These are phyloP conservation scores for Chelonia mydas DNA, from an alignment of 2,797 vertebrate species.

Conservation along the genomic window DNA sequence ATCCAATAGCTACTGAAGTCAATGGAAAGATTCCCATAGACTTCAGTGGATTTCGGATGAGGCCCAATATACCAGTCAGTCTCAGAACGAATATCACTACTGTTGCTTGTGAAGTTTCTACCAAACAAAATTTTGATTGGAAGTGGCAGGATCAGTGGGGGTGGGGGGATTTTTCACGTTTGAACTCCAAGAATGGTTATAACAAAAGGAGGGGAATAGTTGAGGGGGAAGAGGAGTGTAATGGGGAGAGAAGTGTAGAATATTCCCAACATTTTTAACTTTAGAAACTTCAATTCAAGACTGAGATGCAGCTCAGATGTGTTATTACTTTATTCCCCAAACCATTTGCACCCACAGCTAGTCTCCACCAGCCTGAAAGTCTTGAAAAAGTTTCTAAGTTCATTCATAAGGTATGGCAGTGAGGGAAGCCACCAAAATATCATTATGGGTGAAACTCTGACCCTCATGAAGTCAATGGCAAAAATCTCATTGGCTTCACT, in stretches of 20 bases:
- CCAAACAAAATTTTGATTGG: background rate
- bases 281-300: background rate
- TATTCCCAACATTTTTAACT: background rate
- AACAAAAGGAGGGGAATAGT: background rate
- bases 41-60: background rate
- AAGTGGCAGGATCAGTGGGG: background rate
- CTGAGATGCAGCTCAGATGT: background rate
- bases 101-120: background rate
- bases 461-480: background rate
- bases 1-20: background rate
- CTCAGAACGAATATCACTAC: background rate
- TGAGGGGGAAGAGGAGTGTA: background rate
- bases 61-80: background rate
- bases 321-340: background rate
- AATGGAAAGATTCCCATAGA: background rate
- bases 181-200: background rate
- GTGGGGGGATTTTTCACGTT: background rate
- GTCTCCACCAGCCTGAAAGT: background rate
- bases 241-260: background rate
- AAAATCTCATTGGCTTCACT: background rate
- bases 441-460: background rate
- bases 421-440: background rate
- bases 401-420: background rate
- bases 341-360: background rate
- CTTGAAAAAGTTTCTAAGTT: background rate